Conservation (phyloP, 2,797 vertebrate species). For the Chiloscyllium punctatum region DNA sequence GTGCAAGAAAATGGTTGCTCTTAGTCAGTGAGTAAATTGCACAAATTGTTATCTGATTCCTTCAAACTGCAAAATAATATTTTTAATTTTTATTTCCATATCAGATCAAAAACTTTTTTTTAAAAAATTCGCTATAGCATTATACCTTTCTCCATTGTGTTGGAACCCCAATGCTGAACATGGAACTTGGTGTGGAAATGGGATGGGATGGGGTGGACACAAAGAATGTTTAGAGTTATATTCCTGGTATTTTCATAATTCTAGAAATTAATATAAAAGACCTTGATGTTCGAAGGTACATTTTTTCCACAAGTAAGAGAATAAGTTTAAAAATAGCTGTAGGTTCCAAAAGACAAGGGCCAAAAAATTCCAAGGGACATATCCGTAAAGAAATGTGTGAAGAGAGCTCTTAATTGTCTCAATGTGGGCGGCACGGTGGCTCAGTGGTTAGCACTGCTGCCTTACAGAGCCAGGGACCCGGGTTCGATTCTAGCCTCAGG, state of each 20-base stretch:
- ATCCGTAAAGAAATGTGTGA: neutral
- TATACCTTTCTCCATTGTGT: neutral
- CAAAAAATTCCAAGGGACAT: neutral
- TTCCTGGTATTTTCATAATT: neutral
- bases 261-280: neutral
- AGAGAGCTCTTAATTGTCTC: neutral
- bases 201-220: neutral
- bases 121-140: neutral
- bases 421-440: too few relatives aligned
- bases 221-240: neutral
- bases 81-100: neutral
- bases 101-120: neutral
- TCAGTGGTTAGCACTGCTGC: too few relatives aligned
- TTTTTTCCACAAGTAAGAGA: neutral
- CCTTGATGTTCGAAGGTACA: neutral
- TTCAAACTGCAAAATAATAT: too few relatives aligned
- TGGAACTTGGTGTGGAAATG: neutral
- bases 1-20: too few relatives aligned
- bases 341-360: neutral
- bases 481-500: too few relatives aligned
- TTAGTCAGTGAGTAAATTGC: too few relatives aligned
- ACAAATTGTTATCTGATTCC: too few relatives aligned
- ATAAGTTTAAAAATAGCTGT: neutral
- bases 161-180: neutral
- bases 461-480: too few relatives aligned